Evolutionary conservation across 2,888 invertebrate species (phyloP), one percentile per base, ranked within the genome.

Genomic region (Sclerodermus sp.): DNA sequence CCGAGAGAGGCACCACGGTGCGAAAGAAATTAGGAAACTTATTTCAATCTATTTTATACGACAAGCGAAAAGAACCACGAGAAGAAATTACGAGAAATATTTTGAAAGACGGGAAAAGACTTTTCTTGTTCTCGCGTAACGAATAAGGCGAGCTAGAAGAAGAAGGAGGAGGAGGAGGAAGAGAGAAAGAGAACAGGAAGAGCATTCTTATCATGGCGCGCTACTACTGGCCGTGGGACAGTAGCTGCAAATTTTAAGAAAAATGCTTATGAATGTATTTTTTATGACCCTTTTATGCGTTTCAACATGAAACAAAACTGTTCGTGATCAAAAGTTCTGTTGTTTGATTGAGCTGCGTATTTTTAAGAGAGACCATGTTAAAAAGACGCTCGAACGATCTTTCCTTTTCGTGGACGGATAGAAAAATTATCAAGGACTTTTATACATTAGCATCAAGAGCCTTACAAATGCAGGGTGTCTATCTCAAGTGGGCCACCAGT

Each of bases 181-280:
- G n/a, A n/a, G n/a, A n/a, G n/a, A n/a, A n/a, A n/a, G n/a, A n/a
- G n/a, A n/a, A n/a, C n/a, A n/a, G n/a, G n/a, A n/a, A n/a, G n/a
- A n/a, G n/a, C n/a, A n/a, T n/a, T n/a, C n/a, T n/a, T n/a, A n/a
- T n/a, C n/a, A n/a, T n/a, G n/a, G n/a, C n/a, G n/a, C n/a, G n/a
- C n/a, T n/a, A 12, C 12, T 53, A 34, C 2, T 34, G 34, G 13
- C 12, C 54, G 10, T 12, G 4, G 34, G 13, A 34, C 12, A 34
- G 40, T 42, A 51, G 50, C 50, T 50, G 50, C 44, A 55, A 53
- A 56, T 58, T 62, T 58, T 53, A 50, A 50, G 29, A 14, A 45
- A 12, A 42, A 64, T 53, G 64, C 64, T 62, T 63, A 56, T 54
- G 54, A 58, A 54, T 57, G 64, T 64, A 64, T 64, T 64, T 64